Evolutionary conservation across 2,888 invertebrate species (phyloP), one percentile per base, ranked within the genome.

Genomic region (Spodoptera littoralis): DNA sequence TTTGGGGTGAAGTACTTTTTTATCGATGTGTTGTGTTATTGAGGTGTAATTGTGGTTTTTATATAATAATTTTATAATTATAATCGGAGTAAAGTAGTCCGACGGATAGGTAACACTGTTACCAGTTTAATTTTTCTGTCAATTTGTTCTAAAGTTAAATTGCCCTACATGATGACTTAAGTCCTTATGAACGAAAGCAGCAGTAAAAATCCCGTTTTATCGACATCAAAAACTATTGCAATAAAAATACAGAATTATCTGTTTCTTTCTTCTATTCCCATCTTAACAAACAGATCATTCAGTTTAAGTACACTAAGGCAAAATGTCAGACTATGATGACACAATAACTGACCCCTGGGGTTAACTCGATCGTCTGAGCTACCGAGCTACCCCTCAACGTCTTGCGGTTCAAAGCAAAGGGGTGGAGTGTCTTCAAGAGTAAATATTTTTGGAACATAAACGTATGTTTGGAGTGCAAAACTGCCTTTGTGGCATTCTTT

Each of bases 341-440:
- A 91, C 90, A 91, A 91, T 90, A 90, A 91, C 86, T 89, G 92
- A 87, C 90, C 83, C 86, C 65, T 70, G 84, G 89, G 88, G 85
- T 73, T 71, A 69, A 65, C 55, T 70, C 73, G 79, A 82, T 77
- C 86, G 84, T 85, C 90, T 84, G 74, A 73, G 83, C 83, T 83
- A 84, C 85, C 88, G 88, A 81, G 82, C 80, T 79, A 72, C 68
- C 70, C 57, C 73, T 36, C 36, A 9, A 36, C 52, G 56, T 74
- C 53, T 73, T 46, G 70, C 49, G 70, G 53, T 62, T 61, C 46
- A 5, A 1, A 48, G 18, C 8, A 43, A 48, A 52, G 53, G 49
- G 44, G 46, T 54, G 70, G 53, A 70, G 56, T 18, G 12, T 48
- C n/a, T 1, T 27, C 44, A 22, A 44, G 27, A 22, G 18, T 50